These are phyloP conservation scores for Halichoeres trimaculatus DNA, from an alignment of 2,113 vertebrate species.

Conservation along the genomic window DNA sequence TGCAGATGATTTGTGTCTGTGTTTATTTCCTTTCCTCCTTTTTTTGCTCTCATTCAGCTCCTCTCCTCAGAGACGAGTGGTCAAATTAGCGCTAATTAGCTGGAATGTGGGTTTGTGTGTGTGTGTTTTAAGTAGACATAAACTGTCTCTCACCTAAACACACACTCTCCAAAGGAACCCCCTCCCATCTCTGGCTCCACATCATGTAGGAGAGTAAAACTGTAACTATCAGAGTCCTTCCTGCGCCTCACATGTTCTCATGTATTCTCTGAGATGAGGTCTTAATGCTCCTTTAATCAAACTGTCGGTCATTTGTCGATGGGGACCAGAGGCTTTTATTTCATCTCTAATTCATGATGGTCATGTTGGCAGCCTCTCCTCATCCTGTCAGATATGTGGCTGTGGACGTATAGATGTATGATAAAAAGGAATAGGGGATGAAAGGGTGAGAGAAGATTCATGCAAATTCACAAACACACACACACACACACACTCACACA, in stretches of 20 bases:
- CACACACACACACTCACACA: too few species aligned
- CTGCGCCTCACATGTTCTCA: neutral
- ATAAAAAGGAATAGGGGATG: slow-evolving; percentile 56
- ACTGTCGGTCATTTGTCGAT: slow-evolving; percentile 26
- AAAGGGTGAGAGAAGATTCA: slow-evolving; percentile 38
- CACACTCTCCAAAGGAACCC: slow-evolving; percentile 23
- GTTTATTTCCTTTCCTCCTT: slow-evolving; percentile 16
- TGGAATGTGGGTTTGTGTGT: slow-evolving; percentile 51
- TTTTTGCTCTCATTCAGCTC: slow-evolving; percentile 45
- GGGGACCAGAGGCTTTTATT: slow-evolving; percentile 38
- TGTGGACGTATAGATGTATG: slow-evolving; percentile 53
- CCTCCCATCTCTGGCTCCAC: slow-evolving; percentile 60
- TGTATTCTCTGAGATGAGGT: slow-evolving; percentile 4
- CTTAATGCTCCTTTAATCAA: slow-evolving; percentile 35
- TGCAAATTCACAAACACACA: slow-evolving; percentile 10
- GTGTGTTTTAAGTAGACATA: neutral
- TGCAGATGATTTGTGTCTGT: slow-evolving; percentile 44
- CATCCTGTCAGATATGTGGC: slow-evolving; percentile 32
- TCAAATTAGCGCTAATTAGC: slow-evolving; percentile 82
- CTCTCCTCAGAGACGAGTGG: slow-evolving; percentile 64
- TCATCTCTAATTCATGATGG: slow-evolving; percentile 63
- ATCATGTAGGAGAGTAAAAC: slow-evolving; percentile 78
- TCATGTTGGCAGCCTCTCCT: slow-evolving; percentile 25
- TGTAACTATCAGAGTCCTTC: slow-evolving; percentile 5
- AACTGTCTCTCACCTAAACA: slow-evolving; percentile 61